Conservation (phyloP, 2,888 invertebrate genomes). For the Syrphus vitripennis region DNA sequence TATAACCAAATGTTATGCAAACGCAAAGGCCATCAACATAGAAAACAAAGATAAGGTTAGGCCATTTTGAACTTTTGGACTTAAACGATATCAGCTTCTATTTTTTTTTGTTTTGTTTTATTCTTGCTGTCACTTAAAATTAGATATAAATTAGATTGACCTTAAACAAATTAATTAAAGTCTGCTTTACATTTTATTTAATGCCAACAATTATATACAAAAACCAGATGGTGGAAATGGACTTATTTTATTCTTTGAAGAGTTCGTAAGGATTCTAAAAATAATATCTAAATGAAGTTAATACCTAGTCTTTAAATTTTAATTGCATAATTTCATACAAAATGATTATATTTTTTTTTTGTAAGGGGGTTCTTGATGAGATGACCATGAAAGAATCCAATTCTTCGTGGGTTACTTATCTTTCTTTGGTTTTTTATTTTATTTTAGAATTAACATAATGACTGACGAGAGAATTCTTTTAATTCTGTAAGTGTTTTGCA, state of each 20-base stretch:
- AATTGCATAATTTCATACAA: neutral
- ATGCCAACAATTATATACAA: conserved; percentile 7
- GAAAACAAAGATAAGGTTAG: conserved; percentile 19
- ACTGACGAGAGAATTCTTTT: no score
- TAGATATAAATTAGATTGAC: conserved; percentile 35
- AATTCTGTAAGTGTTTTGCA: no score
- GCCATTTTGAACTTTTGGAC: conserved; percentile 32
- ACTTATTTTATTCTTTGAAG: neutral
- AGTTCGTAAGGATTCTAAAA: neutral
- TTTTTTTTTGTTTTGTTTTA: neutral
- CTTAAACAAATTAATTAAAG: conserved; percentile 39
- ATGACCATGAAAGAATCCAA: neutral
- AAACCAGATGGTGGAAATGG: neutral
- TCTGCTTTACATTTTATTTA: conserved; percentile 19
- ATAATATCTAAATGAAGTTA: neutral
- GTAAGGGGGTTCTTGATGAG: neutral
- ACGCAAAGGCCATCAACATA: neutral
- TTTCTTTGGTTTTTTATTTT: neutral
- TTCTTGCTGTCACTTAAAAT: conserved; percentile 27
- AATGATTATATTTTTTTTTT: neutral
- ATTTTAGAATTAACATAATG: neutral
- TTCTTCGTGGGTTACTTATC: neutral
- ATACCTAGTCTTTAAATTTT: conserved; percentile 5
- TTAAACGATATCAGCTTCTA: conserved; percentile 27
- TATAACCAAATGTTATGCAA: conserved; percentile 22